A percentile compares a stretch with the other conserved stretches of the same genome.
Conservation (phyloP, 2,797 vertebrate genomes). For the Nannoperca australis region DNA sequence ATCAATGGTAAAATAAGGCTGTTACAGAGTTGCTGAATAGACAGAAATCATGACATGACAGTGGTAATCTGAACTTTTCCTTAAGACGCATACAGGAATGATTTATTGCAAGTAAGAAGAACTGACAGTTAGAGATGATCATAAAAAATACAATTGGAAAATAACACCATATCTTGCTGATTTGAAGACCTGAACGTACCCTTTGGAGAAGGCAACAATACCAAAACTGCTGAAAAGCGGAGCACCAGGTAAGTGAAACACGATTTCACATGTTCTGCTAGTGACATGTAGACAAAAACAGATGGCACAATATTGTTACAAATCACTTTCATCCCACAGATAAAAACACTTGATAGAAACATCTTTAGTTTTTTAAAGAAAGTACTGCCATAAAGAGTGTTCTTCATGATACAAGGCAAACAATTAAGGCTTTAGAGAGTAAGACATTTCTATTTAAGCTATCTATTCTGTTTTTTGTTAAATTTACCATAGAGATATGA, state of each 20-base stretch:
- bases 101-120: conserved; percentile 74
- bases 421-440: conserved; percentile 79
- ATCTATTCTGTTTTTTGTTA: conserved; percentile 41
- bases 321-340: conserved; percentile 62
- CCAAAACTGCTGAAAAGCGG: conserved; percentile 54
- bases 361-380: conserved; percentile 30
- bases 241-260: conserved; percentile 73
- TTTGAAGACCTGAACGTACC: conserved; percentile 69
- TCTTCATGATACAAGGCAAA: conserved; percentile 72
- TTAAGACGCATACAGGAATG: conserved; percentile 50
- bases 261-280: conserved; percentile 51
- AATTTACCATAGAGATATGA: conserved; percentile 16
- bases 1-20: conserved; percentile 63
- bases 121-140: conserved; percentile 54
- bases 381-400: conserved; percentile 49
- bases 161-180: conserved; percentile 55
- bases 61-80: conserved; percentile 48
- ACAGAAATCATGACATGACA: conserved; percentile 56
- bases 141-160: conserved; percentile 46
- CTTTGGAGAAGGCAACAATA: conserved; percentile 64
- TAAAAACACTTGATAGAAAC: conserved; percentile 56
- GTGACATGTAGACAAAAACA: conserved; percentile 57
- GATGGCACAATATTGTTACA: conserved; percentile 75
- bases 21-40: conserved; percentile 55
- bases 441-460: conserved; percentile 16